Percentiles rank a stretch among this genome's conserved stretches.
phyloP scores from a whole-genome alignment of 2,113 vertebrate genomes.

The Struthio camelus region DNA sequence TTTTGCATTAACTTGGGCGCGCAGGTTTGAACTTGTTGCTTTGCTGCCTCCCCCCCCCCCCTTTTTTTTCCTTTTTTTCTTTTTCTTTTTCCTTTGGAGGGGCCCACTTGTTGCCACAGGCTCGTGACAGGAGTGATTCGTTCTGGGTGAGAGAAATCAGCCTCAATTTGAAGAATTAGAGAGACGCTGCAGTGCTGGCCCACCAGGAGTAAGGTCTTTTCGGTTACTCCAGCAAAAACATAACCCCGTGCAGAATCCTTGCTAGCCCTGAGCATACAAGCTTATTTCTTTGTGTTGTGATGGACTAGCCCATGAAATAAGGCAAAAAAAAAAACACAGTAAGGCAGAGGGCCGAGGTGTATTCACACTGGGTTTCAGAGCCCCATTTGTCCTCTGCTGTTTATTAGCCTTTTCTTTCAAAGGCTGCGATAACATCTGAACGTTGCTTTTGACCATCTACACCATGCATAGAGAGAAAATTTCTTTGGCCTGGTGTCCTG shows the following conservation, averaged over 20 bases:
- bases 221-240: slow-evolving; percentile 58
- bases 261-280: not conserved
- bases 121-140: not conserved
- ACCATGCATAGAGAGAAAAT: not conserved
- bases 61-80: not conserved
- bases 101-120: not conserved
- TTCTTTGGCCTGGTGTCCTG: not conserved
- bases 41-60: not conserved
- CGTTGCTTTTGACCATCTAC: not conserved
- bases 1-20: not conserved
- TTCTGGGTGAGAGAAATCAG: not conserved
- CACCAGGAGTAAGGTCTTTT: slow-evolving; percentile 39
- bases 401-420: not conserved
- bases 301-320: not conserved
- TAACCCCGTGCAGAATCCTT: not conserved
- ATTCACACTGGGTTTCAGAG: not conserved
- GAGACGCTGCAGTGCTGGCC: slow-evolving; percentile 47
- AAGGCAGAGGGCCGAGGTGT: not conserved
- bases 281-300: not conserved
- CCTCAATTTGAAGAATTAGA: slow-evolving; percentile 28
- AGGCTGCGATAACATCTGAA: not conserved
- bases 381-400: not conserved
- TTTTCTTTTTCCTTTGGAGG: not conserved
- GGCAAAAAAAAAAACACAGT: too few relatives aligned
- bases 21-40: not conserved